Evolutionary conservation across 92 coral and sea anemone genomes (phyloP).

Genomic region (Meandrina meandrites): DNA sequence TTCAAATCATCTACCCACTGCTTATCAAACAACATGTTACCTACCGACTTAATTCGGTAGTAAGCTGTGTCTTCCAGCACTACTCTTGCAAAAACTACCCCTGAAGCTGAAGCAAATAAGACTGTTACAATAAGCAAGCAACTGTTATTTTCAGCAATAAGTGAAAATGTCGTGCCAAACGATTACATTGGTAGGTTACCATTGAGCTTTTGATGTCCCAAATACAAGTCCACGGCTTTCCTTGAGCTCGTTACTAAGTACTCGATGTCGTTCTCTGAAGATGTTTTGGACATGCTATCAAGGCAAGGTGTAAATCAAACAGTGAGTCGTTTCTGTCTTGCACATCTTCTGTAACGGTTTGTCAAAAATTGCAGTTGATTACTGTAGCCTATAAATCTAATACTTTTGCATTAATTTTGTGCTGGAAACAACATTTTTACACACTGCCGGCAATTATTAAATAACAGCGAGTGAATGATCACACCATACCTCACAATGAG

Average conservation of each 20-base stretch:
- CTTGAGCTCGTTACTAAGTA: slow-evolving; percentile 41
- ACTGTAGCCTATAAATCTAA: too few relatives aligned
- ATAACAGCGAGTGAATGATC: neutral
- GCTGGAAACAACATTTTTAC: too few relatives aligned
- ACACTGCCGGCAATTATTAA: too few relatives aligned
- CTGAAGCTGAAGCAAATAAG: slow-evolving; percentile 41
- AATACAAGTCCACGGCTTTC: slow-evolving; percentile 29
- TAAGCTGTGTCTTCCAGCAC: slow-evolving; percentile 54
- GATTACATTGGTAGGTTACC: slow-evolving; percentile 28
- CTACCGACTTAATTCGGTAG: slow-evolving; percentile 66
- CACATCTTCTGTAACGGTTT: neutral
- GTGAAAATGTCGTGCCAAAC: neutral
- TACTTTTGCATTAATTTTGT: too few relatives aligned
- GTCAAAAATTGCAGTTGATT: too few relatives aligned
- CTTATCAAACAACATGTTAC: neutral
- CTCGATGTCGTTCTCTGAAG: neutral
- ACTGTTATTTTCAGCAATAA: too few relatives aligned
- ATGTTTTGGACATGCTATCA: slow-evolving; percentile 9
- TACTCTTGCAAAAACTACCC: slow-evolving; percentile 50
- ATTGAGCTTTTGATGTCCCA: slow-evolving; percentile 53
- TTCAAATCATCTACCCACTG: neutral
- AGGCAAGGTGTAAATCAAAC: neutral
- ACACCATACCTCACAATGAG: slow-evolving; percentile 51
- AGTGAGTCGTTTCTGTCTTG: neutral
- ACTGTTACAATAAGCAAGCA: neutral